Percentiles rank a stretch among this genome's conserved stretches.
These are phyloP conservation scores for Sterrhoptilus dennistouni DNA, from an alignment of 2,113 vertebrate genomes.

Conservation along the genomic window DNA sequence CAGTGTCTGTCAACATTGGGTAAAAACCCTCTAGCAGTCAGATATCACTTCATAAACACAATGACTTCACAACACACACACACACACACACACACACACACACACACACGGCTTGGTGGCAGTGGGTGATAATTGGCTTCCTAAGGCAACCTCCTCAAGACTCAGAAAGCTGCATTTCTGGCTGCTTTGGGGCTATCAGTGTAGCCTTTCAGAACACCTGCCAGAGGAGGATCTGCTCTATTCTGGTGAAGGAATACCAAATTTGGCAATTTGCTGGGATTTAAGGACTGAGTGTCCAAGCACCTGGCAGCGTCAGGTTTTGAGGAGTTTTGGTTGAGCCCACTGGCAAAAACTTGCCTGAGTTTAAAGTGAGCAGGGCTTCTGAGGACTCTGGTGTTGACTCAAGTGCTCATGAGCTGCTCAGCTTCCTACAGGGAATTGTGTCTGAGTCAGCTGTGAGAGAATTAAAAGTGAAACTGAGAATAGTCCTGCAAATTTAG, in stretches of 20 bases:
- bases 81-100: accelerated
- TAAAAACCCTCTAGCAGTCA: neutral
- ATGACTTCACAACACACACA: neutral
- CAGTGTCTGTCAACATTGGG: neutral
- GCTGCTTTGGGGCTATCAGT: neutral
- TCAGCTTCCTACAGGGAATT: slow-evolving; percentile 4
- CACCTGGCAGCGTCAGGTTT: neutral
- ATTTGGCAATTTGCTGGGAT: neutral
- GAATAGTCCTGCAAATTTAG: neutral
- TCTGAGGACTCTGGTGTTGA: neutral
- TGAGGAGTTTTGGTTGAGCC: neutral
- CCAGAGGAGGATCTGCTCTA: neutral
- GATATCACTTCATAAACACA: neutral
- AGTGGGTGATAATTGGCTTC: neutral
- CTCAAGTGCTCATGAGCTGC: neutral
- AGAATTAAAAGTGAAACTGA: slow-evolving; percentile 49
- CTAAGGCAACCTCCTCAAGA: neutral
- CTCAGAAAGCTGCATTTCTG: neutral
- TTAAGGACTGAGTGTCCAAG: neutral
- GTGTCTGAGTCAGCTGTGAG: neutral
- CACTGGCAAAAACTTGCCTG: neutral
- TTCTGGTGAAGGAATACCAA: neutral
- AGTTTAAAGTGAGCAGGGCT: neutral
- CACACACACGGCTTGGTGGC: accelerated
- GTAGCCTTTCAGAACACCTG: neutral